Conservation (phyloP, 2,797 vertebrate species). For the Mus minutoides region DNA sequence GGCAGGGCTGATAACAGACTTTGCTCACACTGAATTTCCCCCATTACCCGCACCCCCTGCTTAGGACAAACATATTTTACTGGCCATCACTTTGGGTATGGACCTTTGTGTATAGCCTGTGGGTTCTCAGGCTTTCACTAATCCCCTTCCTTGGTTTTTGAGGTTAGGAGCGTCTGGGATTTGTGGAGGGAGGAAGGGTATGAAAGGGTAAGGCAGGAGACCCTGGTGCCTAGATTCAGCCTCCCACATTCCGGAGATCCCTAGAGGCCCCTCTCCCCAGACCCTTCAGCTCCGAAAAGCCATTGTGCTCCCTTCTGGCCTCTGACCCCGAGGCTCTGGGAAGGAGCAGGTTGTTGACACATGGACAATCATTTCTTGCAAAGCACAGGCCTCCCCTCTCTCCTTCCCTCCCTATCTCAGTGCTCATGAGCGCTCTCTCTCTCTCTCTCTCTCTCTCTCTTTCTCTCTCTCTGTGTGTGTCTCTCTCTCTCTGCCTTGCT, state of each 20-base stretch:
- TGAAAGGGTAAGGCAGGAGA: conserved; percentile 72
- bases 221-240: conserved; percentile 66
- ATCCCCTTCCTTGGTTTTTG: conserved; percentile 64
- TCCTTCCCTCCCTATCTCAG: conserved; percentile 61
- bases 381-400: conserved; percentile 67
- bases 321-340: conserved; percentile 81
- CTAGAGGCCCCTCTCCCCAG: conserved; percentile 72
- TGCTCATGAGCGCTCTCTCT: background rate
- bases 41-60: background rate
- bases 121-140: conserved; percentile 21
- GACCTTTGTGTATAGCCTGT: conserved; percentile 32
- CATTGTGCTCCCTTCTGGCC: conserved; percentile 78
- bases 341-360: conserved; percentile 83
- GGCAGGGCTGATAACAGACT: background rate
- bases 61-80: background rate
- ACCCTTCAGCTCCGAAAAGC: conserved; percentile 70
- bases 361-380: conserved; percentile 81
- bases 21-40: background rate
- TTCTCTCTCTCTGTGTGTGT: background rate
- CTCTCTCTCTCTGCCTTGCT: background rate
- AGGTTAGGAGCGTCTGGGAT: conserved; percentile 64
- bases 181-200: conserved; percentile 65
- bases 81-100: background rate
- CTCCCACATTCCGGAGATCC: conserved; percentile 75
- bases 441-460: background rate